Base-by-base conservation (phyloP, 2,797 vertebrate species). In the Amphiprion clarkii region DNA sequence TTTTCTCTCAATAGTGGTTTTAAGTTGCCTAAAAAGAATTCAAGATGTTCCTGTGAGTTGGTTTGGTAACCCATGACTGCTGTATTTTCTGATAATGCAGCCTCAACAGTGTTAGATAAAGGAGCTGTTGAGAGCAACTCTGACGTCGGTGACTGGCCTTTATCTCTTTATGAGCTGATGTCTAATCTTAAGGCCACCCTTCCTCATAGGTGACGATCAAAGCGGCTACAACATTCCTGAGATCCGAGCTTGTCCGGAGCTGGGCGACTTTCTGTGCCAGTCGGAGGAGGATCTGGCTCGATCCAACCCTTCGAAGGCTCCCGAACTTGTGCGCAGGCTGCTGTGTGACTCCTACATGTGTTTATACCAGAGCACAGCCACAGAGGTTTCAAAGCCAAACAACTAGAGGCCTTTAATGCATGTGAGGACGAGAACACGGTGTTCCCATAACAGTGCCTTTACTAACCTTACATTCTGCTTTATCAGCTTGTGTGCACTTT, bases 311-410 rank as follows among this genome's bases (percentile, higher is more conserved):
- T 83, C 81, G 14, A 88, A 93, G 65, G 74, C 87, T 39, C 88
- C 91, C 2, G 90, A 89, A 69, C 82, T 94, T 12, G 89, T 94
- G 57, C 82, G 83, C 54, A 83, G 94, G 66, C 76, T 92, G 27
- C 88, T 96, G 59, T 94, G 93, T 57, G 95, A 96, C 86, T 95
- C 94, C 54, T 96, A 95, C 86, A 95, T 95, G 93, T 96, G 93
- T 90, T 89, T 96, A 54, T 96, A 96, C 75, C 93, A 95, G 67
- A 91, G 74, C 25, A 49, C 88, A 54, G 58, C 68, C n/a, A 29
- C 3, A 12, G 39, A 64, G 5, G 58, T 71, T 73, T 76, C 65
- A 29, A 61, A 62, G 51, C 51, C 76, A 64, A 79, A 62, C 76
- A 69, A 74, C 6, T 67, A 53, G 74, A 75, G 76, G 65, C 40